Base-by-base conservation (phyloP, 2,888 invertebrate species). In the Strigamia transsilvanica region DNA sequence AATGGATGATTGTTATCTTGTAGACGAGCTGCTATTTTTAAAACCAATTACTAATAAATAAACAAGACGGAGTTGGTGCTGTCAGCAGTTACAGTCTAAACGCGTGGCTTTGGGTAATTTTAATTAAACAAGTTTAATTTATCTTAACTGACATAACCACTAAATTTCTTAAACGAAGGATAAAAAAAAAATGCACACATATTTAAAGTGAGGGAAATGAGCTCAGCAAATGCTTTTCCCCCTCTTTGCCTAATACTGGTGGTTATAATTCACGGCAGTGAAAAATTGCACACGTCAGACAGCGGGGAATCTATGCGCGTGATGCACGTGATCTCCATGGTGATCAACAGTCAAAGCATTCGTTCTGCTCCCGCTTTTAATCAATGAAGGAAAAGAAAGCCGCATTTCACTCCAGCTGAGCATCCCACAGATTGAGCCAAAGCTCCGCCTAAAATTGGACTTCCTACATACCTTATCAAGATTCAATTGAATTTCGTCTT, bases 281-380 rank as follows among this genome's bases (percentile, higher is more conserved):
- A 56, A 56, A 56, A 56, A 56, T 56, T 56, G 56, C 56, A 56
- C 56, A 56, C 56, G 56, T 56, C 56, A 56, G 56, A 56, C 56
- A 56, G 56, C 56, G n/a, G 56, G 56, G 56, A 56, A 56, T 56
- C 56, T 56, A 56, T 15, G 56, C 56, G 56, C 56, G 56, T 56
- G 56, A 56, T 56, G 56, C 56, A 56, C 56, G 56, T 56, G 56
- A 56, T 56, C 56, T 56, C 56, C 56, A 56, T 56, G 56, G 56
- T 56, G 56, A 56, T 56, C 56, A 56, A 56, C 56, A 56, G 56
- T 56, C 56, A 56, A 56, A 56, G 56, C 56, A 56, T 56, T 18
- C 56, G 56, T 56, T 56, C 56, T 18, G 56, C 56, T 56, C 56
- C 46, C 56, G 56, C 56, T 56, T 56, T 56, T 56, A 56, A 56